These are phyloP conservation scores for Minunthozetes semirufus DNA, from an alignment of 2,888 invertebrate genomes.

Conservation along the genomic window DNA sequence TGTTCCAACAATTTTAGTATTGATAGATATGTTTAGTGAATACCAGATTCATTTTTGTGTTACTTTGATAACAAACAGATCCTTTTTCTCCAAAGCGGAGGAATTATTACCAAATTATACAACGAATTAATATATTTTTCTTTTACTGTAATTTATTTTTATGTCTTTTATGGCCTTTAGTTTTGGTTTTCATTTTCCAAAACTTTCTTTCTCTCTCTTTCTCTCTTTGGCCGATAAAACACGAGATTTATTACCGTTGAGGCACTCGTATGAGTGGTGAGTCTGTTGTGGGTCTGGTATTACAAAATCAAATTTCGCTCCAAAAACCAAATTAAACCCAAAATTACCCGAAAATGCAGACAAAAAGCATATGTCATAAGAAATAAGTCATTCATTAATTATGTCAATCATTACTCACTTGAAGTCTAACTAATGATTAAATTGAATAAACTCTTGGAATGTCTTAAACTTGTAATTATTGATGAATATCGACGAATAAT, in stretches of 20 bases:
- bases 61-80: not conserved
- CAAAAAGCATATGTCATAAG: too few relatives aligned
- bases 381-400: too few relatives aligned
- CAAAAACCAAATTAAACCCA: too few relatives aligned
- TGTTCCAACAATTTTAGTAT: not conserved
- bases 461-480: too few relatives aligned
- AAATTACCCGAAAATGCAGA: too few relatives aligned
- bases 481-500: too few relatives aligned
- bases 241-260: too few relatives aligned
- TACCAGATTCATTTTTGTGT: too few relatives aligned
- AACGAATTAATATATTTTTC: not conserved
- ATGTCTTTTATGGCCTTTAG: not conserved
- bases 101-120: not conserved
- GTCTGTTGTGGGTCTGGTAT: too few relatives aligned
- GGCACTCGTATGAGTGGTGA: too few relatives aligned
- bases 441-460: too few relatives aligned
- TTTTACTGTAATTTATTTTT: not conserved
- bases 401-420: not conserved
- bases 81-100: not conserved
- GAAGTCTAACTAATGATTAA: not conserved
- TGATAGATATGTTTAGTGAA: not conserved
- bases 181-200: not conserved
- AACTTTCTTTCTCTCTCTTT: not conserved
- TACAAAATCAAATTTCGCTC: too few relatives aligned
- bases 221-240: not conserved